Conservation (phyloP, 1,140 invertebrate genomes). For the Elymnias hypermnestra region DNA sequence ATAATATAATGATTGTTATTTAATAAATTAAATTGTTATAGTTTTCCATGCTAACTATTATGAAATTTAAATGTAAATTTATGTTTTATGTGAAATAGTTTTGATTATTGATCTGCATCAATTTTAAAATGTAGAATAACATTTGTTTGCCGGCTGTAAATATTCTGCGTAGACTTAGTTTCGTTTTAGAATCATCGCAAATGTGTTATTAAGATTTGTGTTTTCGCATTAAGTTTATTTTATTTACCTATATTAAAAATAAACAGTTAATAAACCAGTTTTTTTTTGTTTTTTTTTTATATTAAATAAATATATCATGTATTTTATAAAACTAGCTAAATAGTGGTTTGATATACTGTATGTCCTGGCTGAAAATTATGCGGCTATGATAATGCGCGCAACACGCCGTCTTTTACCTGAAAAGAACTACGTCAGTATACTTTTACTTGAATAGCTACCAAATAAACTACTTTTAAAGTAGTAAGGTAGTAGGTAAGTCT, state of each 20-base stretch:
- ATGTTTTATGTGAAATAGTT: slow-evolving; percentile 35
- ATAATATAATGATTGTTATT: slow-evolving; percentile 19
- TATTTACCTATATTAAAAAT: slow-evolving; percentile 76
- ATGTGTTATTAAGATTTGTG: slow-evolving; percentile 69
- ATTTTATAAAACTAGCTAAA: too few species aligned
- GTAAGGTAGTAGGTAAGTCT: too few species aligned
- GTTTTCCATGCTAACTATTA: slow-evolving; percentile 39
- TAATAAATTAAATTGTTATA: slow-evolving; percentile 24
- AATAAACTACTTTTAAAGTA: too few species aligned
- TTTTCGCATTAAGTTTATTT: slow-evolving; percentile 75
- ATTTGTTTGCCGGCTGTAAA: slow-evolving; percentile 68
- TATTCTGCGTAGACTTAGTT: slow-evolving; percentile 62
- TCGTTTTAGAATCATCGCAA: slow-evolving; percentile 59
- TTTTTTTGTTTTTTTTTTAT: too few species aligned
- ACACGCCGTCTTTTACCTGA: too few species aligned
- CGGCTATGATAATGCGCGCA: too few species aligned
- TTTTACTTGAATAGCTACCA: too few species aligned
- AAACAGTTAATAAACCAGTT: slow-evolving; percentile 70
- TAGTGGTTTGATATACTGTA: too few species aligned
- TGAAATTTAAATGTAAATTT: slow-evolving; percentile 31
- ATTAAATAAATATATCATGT: too few species aligned
- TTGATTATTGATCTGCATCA: slow-evolving; percentile 66
- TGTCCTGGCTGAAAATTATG: too few species aligned
- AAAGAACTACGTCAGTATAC: too few species aligned
- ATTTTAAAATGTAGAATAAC: slow-evolving; percentile 49